Evolutionary conservation across 1,140 invertebrate genomes (phyloP), one percentile per base, ranked within the genome.

Genomic region (Vanessa atalanta): DNA sequence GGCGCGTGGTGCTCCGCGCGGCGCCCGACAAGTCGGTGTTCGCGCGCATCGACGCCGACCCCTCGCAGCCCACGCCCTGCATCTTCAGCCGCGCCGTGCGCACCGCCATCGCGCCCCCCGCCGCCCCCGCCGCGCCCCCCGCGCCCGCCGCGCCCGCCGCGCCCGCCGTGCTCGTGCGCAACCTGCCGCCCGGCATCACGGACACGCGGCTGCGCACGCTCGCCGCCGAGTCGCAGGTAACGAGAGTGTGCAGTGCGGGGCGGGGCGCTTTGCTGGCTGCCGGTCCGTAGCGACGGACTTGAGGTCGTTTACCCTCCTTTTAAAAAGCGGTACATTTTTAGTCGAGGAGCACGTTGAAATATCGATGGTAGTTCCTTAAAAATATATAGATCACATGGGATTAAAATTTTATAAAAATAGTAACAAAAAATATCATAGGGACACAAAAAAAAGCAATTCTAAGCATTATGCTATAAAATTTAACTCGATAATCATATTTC

Each of bases 211-310:
- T 92, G 26, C 81, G 80, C 48, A 89, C 89, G 0, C 64, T 92
- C 12, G 90, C 90, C 1, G 90, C 89, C n/a, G 78, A 88, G n/a
- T 80, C 88, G 60, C 90, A 92, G 90, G 90, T 92, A 92, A 92
- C 57, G 67, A 20, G 20, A 20, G 20, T 20, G 20, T 20, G 20
- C 20, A 20, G 20, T 14, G 13, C 6, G 11, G 26, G 14, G 13
- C 13, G 4, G 14, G 57, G 57, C 26, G 57, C 20, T 12, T 7
- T 11, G 20, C 48, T 14, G 48, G 6, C 4, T 15, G 48, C 2
- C 14, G 48, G 4, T 7, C 31, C 31, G 31, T 43, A 43, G 7
- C 37, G 3, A 43, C 26, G 26, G 20, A 1, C 26, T 31, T 31
- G 26, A 20, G 20, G 20, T n/a, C n/a, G n/a, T n/a, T n/a, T n/a